These are phyloP conservation scores for Tachyglossus aculeatus DNA, from an alignment of 2,797 vertebrate genomes.

Conservation along the genomic window DNA sequence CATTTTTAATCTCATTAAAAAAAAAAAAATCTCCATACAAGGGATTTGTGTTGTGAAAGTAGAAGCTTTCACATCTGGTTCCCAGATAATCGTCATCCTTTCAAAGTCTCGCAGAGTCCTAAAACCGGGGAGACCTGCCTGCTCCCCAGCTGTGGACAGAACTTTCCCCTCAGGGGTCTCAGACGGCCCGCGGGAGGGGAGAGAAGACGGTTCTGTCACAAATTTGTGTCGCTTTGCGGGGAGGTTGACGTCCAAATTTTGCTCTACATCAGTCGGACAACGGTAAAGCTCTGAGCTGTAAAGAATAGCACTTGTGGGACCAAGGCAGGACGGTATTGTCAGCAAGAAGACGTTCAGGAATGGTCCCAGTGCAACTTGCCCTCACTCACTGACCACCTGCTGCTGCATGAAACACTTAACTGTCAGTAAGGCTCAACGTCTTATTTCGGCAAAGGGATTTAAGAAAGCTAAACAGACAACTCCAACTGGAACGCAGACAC, in stretches of 20 bases:
- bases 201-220: constrained; percentile 8
- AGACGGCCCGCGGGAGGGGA: no score
- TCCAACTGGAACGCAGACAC: constrained; percentile 76
- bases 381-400: constrained; percentile 69
- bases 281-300: constrained; percentile 44
- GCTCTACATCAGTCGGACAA: constrained; percentile 50
- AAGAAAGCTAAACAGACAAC: constrained; percentile 80
- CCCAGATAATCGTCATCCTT: constrained; percentile 50
- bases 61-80: constrained; percentile 50
- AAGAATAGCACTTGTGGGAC: constrained; percentile 73
- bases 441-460: constrained; percentile 72
- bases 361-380: constrained; percentile 63
- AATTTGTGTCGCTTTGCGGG: constrained; percentile 25
- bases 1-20: constrained; percentile 33
- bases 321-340: constrained; percentile 66
- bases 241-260: constrained; percentile 43
- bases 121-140: constrained; percentile 29
- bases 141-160: constrained; percentile 18
- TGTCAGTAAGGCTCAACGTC: constrained; percentile 76
- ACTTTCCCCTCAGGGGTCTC: no score
- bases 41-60: constrained; percentile 24
- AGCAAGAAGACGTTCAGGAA: constrained; percentile 53
- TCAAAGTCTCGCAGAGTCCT: constrained; percentile 52
- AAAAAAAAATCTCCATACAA: constrained; percentile 34
- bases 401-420: constrained; percentile 78